Evolutionary conservation across 2,888 invertebrate species (phyloP).

Genomic region (Apodemia duryi): DNA sequence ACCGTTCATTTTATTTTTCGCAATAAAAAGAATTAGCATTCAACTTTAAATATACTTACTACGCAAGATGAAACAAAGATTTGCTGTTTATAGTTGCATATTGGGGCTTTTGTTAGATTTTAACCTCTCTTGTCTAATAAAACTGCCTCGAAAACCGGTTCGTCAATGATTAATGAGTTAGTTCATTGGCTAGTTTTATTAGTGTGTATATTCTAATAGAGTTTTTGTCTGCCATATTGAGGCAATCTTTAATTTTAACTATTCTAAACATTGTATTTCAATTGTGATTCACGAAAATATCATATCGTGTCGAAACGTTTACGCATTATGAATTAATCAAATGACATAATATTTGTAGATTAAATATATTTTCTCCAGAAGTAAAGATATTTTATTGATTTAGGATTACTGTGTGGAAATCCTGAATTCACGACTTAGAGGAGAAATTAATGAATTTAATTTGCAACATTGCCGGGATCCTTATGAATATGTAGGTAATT

Average conservation of each 20-base stretch:
- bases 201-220: background rate
- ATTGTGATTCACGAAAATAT: background rate
- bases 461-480: no score
- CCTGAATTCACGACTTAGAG: no score
- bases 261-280: background rate
- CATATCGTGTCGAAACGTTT: background rate
- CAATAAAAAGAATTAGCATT: background rate
- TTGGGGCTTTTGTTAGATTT: slow-evolving; percentile 4
- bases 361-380: no score
- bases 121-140: background rate
- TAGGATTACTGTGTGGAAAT: no score
- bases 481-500: no score
- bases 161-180: background rate
- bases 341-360: no score
- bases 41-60: background rate
- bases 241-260: slow-evolving; percentile 7
- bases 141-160: slow-evolving; percentile 2
- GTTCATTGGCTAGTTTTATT: slow-evolving; percentile 9
- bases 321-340: no score
- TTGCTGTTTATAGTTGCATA: background rate
- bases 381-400: no score
- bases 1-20: background rate
- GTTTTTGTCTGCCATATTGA: slow-evolving; percentile 11
- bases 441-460: no score
- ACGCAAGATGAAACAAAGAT: background rate